Conservation (phyloP, 2,113 vertebrate species). For the Pristiophorus japonicus region DNA sequence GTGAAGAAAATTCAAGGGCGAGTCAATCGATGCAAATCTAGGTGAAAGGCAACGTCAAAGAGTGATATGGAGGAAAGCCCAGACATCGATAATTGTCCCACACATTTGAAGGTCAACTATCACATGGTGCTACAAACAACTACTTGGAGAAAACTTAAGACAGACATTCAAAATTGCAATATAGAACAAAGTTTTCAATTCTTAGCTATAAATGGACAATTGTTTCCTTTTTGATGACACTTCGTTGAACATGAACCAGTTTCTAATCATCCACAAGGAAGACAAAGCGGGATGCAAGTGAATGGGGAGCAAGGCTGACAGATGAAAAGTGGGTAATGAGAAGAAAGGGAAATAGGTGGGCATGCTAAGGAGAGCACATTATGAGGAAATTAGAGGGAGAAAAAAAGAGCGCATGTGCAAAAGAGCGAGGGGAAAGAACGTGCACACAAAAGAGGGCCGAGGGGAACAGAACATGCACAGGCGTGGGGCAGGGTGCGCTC, state of each 20-base stretch:
- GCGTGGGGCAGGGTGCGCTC: neutral
- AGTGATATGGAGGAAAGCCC: neutral
- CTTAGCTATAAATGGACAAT: neutral
- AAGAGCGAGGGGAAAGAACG: constrained; percentile 46
- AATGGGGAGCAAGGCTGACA: constrained; percentile 45
- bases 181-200: neutral
- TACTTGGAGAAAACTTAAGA: neutral
- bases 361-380: constrained; percentile 43
- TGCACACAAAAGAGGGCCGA: constrained; percentile 55
- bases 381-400: constrained; percentile 52
- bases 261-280: neutral
- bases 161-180: neutral
- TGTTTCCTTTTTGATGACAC: neutral
- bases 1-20: neutral
- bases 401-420: constrained; percentile 51
- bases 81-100: neutral
- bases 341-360: too few relatives aligned
- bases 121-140: neutral
- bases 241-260: neutral
- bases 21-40: neutral
- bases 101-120: neutral
- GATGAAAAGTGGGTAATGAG: too few relatives aligned
- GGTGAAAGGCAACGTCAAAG: neutral
- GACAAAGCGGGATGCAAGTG: constrained; percentile 3
- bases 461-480: constrained; percentile 14